phyloP scores from a whole-genome alignment of 2,888 invertebrate species.

The Drosophila fulvimacula region DNA sequence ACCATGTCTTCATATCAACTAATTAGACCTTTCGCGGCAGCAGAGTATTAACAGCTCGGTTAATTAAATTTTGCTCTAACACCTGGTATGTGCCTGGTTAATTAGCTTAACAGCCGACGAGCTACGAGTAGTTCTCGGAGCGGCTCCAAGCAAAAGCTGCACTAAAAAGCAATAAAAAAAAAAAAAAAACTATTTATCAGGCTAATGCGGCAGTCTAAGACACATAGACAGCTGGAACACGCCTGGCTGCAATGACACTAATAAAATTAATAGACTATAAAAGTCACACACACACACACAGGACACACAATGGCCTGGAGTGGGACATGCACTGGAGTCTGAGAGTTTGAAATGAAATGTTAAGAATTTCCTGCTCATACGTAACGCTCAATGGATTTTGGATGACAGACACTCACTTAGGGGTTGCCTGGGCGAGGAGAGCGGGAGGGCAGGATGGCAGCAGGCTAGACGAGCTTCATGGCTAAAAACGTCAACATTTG shows the following conservation, averaged over 20 bases:
- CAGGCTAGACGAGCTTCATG: background rate
- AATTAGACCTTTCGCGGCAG: background rate
- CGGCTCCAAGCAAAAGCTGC: background rate
- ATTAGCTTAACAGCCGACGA: slow-evolving; percentile 8
- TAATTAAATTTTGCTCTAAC: slow-evolving; percentile 7
- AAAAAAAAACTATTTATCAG: slow-evolving; percentile 6
- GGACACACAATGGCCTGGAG: background rate
- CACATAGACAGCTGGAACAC: slow-evolving; percentile 2
- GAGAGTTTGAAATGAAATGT: slow-evolving; percentile 39
- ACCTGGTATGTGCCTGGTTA: slow-evolving; percentile 5
- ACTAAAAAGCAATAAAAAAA: slow-evolving; percentile 1
- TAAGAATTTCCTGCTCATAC: slow-evolving; percentile 44
- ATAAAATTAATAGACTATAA: slow-evolving; percentile 69
- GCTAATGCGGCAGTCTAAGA: slow-evolving; percentile 5
- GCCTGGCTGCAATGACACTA: slow-evolving; percentile 42
- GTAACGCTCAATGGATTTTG: slow-evolving; percentile 55
- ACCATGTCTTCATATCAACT: background rate
- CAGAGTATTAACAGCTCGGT: background rate
- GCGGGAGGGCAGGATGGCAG: background rate
- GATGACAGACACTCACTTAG: slow-evolving; percentile 34
- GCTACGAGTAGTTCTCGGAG: background rate
- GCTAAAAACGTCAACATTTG: slow-evolving; percentile 23
- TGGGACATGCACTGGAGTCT: slow-evolving; percentile 1
- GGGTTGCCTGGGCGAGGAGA: background rate
- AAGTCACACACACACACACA: slow-evolving; percentile 17